Conservation (phyloP, 2,797 vertebrate species). For the Lepus oiostolus region DNA sequence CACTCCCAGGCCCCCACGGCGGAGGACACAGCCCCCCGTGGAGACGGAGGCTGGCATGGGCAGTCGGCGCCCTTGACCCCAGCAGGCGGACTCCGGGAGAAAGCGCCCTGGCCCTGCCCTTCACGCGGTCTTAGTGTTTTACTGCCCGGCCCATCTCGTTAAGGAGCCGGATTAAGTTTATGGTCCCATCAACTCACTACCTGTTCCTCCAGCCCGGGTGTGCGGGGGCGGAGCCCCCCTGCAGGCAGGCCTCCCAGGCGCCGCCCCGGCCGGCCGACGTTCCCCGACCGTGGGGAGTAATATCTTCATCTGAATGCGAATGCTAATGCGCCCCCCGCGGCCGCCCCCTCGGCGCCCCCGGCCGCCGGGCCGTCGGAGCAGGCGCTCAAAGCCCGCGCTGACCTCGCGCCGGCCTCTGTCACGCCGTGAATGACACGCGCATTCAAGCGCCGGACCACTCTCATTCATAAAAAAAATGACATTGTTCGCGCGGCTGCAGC, state of each 20-base stretch:
- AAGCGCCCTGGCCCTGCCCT: slow-evolving; percentile 18
- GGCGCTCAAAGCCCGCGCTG: slow-evolving; percentile 90
- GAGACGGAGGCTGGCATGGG: neutral
- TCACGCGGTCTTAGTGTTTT: slow-evolving; percentile 70
- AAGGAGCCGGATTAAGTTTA: slow-evolving; percentile 69
- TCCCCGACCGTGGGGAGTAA: slow-evolving; percentile 85
- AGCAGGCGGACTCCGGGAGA: slow-evolving; percentile 33
- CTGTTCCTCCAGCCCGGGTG: slow-evolving; percentile 25
- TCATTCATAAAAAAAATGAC: slow-evolving; percentile 92
- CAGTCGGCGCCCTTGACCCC: neutral
- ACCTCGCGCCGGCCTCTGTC: slow-evolving; percentile 90
- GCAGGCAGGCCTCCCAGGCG: too few species aligned
- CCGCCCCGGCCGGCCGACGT: slow-evolving; percentile 84
- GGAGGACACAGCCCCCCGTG: fast-evolving
- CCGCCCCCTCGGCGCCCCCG: slow-evolving; percentile 86
- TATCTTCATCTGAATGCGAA: slow-evolving; percentile 90
- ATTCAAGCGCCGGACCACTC: slow-evolving; percentile 88
- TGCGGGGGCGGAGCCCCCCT: neutral
- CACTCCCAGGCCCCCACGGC: too few species aligned
- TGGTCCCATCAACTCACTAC: slow-evolving; percentile 33
- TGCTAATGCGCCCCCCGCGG: slow-evolving; percentile 88
- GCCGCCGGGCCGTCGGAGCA: slow-evolving; percentile 87
- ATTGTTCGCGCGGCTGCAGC: slow-evolving; percentile 87
- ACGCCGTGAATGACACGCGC: slow-evolving; percentile 90
- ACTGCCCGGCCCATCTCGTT: slow-evolving; percentile 60